Evolutionary conservation across 1,140 invertebrate species (phyloP), one percentile per base, ranked within the genome.

Genomic region (Sitobion miscanthi): DNA sequence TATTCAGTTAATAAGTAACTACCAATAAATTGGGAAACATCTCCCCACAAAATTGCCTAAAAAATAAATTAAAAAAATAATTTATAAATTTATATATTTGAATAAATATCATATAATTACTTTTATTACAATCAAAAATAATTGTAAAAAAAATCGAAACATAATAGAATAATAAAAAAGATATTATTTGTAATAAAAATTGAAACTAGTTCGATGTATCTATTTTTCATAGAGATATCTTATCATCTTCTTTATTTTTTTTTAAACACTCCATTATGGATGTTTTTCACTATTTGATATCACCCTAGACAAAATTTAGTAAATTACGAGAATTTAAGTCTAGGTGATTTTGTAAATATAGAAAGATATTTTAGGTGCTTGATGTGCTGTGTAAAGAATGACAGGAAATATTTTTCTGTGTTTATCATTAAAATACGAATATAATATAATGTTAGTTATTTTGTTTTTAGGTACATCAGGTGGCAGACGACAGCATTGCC

Each of bases 391-490:
- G 30, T 62, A 30, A 62, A 62, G 9, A 25, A 57, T 25, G 9
- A 57, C 23, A 25, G 25, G 8, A 30, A 30, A 30, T 2, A 4
- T 30, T 62, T 14, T 62, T 62, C 9, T 38, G 21, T 42, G 38
- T 8, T 83, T 83, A 38, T 83, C 38, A 42, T 4, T 23, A 38
- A 11, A 21, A 30, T 86, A 86, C 42, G 9, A 30, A 30, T 38
- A 83, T 38, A 83, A 2, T 35, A 90, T 30, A 77, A 77, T 89
- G 2, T 14, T 30, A 7, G 1, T 54, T 35, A n/a, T 49, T 35
- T 52, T 54, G 38, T 83, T 82, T 91, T 77, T 21, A 92, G 91
- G 69, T 42, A 83, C 91, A 30, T 52, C 91, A 38, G 82, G 35
- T 25, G 35, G 82, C 35, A n/a, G 91, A n/a, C 62, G 49, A 54